Percentiles rank a stretch among this genome's conserved stretches.
Evolutionary conservation across 2,888 invertebrate genomes (phyloP).

Genomic region (Papilio demoleus): DNA sequence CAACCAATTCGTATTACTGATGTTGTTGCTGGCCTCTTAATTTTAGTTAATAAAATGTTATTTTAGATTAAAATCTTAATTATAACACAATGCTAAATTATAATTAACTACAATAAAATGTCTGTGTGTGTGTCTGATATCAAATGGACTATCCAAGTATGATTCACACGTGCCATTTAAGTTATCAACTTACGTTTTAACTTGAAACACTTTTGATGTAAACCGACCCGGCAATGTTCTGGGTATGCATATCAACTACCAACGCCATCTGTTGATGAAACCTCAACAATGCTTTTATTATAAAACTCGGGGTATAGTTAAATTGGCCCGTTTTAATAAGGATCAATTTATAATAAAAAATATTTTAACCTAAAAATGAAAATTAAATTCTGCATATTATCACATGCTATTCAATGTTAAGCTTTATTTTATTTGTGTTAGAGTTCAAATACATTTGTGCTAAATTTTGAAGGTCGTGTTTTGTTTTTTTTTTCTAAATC

Average conservation of each 20-base stretch:
- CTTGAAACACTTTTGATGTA: conserved; percentile 26
- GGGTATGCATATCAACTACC: conserved; percentile 8
- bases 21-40: too few species aligned
- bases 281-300: not conserved
- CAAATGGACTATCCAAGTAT: not conserved
- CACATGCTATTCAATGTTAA: not conserved
- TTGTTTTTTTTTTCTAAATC: conserved; percentile 2
- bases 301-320: too few species aligned
- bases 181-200: conserved; percentile 23
- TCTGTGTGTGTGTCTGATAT: too few species aligned
- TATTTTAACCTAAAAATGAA: not conserved
- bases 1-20: too few species aligned
- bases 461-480: conserved; percentile 4
- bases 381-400: not conserved
- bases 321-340: too few species aligned
- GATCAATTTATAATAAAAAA: not conserved
- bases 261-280: conserved; percentile 12
- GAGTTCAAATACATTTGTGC: not conserved
- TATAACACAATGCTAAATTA: too few species aligned
- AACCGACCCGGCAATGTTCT: conserved; percentile 17
- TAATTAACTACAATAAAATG: too few species aligned
- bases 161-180: not conserved
- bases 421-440: not conserved
- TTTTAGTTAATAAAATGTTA: too few species aligned
- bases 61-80: too few species aligned